A percentile compares a stretch with the other conserved stretches of the same genome.
These are phyloP conservation scores for Calonectris borealis DNA, from an alignment of 2,113 vertebrate genomes.

Conservation along the genomic window DNA sequence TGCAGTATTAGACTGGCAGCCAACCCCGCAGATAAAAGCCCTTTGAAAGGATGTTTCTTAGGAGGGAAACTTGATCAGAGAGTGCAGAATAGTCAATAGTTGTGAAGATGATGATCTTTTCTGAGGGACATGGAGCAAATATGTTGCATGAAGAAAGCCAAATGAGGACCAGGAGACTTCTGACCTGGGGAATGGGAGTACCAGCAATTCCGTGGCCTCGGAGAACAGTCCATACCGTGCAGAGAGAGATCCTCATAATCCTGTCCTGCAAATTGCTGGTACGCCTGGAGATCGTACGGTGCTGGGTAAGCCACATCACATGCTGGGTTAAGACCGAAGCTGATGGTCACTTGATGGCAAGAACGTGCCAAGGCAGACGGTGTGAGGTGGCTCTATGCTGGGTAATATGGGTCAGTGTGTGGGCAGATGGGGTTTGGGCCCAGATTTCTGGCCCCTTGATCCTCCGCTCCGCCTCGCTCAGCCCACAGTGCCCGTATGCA, in stretches of 20 bases:
- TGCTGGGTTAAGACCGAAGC: neutral
- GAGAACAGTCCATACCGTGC: neutral
- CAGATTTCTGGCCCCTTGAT: neutral
- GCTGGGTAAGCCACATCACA: neutral
- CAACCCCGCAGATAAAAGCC: constrained; percentile 37
- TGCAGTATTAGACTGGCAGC: constrained; percentile 18
- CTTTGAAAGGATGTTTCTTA: constrained; percentile 49
- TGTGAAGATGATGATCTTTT: neutral
- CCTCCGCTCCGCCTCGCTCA: rapidly evolving
- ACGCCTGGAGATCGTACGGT: rapidly evolving
- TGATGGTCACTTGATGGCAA: neutral
- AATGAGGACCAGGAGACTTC: neutral
- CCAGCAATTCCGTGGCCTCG: neutral
- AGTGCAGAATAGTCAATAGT: constrained; percentile 10
- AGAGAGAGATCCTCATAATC: neutral
- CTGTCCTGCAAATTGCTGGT: neutral
- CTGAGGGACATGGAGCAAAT: neutral
- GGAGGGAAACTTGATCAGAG: constrained; percentile 47
- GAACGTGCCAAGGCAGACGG: rapidly evolving
- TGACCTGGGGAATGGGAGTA: neutral
- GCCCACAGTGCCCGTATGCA: rapidly evolving
- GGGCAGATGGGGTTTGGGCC: neutral
- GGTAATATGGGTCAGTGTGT: no score
- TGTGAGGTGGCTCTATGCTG: neutral
- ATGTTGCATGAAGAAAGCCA: neutral